phyloP scores from a whole-genome alignment of 2,113 vertebrate genomes.

The Cyanoramphus novaezelandiae region DNA sequence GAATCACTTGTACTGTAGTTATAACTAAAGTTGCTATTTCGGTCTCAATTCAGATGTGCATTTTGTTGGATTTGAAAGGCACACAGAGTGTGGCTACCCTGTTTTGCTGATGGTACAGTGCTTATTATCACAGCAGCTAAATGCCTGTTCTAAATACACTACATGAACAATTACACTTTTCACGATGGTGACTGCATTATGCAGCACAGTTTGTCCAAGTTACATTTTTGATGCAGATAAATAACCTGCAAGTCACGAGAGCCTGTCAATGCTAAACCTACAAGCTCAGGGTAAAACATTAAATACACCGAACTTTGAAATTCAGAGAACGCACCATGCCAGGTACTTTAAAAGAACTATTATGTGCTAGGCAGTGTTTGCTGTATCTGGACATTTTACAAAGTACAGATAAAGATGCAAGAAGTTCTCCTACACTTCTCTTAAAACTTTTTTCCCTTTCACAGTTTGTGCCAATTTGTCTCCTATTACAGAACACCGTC shows the following conservation, averaged over 20 bases:
- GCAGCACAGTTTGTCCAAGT: neutral
- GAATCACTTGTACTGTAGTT: neutral
- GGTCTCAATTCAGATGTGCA: neutral
- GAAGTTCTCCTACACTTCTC: neutral
- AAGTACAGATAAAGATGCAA: neutral
- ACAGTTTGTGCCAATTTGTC: neutral
- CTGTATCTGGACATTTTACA: neutral
- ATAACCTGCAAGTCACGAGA: neutral
- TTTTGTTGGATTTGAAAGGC: neutral
- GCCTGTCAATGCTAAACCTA: neutral
- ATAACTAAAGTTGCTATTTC: constrained; percentile 37
- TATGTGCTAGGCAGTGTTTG: neutral
- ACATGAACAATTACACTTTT: neutral
- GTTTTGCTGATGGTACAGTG: neutral
- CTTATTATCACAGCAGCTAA: constrained; percentile 59
- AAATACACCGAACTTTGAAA: neutral
- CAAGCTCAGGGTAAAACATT: neutral
- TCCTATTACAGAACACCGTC: neutral
- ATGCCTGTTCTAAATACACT: constrained; percentile 1
- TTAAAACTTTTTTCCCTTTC: neutral
- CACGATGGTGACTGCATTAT: neutral
- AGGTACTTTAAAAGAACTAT: neutral
- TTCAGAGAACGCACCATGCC: neutral
- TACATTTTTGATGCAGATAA: neutral
- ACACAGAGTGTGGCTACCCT: neutral